Percentiles rank a stretch among this genome's conserved stretches.
Evolutionary conservation across 2,113 vertebrate species (phyloP).

Genomic region (Cyanoliseus patagonus): DNA sequence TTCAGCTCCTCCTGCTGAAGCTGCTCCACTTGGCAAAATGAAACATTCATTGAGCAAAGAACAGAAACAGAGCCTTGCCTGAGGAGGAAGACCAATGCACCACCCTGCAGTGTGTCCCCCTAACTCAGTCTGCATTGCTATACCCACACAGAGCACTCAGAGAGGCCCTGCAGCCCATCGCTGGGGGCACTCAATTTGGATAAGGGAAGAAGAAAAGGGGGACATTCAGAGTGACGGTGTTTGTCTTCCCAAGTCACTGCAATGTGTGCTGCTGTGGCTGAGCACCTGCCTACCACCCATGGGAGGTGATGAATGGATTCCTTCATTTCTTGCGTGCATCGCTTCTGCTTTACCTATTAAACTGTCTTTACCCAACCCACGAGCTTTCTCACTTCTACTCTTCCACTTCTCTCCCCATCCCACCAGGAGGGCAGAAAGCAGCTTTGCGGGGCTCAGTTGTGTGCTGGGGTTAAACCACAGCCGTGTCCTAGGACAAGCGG

Average conservation of each 20-base stretch:
- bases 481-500: neutral
- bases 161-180: neutral
- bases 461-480: neutral
- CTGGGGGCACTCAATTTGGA: neutral
- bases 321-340: neutral
- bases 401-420: neutral
- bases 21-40: neutral
- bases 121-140: fast-evolving
- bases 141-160: neutral
- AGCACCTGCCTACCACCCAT: neutral
- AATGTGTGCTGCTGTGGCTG: too few species aligned
- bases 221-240: neutral
- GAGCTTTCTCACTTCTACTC: neutral
- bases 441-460: neutral
- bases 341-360: neutral
- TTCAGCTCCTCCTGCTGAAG: neutral
- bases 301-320: neutral
- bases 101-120: neutral
- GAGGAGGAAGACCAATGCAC: neutral
- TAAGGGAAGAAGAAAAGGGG: neutral
- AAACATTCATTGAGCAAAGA: neutral
- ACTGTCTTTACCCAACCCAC: neutral
- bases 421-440: neutral
- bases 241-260: neutral
- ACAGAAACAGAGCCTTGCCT: neutral